A percentile compares a stretch with the other conserved stretches of the same genome.
These are phyloP conservation scores for Amaurobius ferox DNA, from an alignment of 2,888 invertebrate genomes.

Conservation along the genomic window DNA sequence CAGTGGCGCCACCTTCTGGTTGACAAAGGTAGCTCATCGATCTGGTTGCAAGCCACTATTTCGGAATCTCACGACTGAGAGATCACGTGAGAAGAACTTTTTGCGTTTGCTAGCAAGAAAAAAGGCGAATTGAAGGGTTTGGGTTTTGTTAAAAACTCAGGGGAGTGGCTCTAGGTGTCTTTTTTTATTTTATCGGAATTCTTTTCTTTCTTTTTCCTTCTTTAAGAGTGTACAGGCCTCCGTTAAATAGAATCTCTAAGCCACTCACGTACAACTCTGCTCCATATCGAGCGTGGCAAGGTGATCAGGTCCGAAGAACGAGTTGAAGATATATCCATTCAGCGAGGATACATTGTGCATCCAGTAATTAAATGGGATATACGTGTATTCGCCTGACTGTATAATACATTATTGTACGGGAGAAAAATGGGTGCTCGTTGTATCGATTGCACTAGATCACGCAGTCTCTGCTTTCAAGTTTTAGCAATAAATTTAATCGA, in stretches of 20 bases:
- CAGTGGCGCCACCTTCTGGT: conserved; percentile 42
- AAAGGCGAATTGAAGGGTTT: conserved; percentile 54
- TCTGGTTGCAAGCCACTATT: conserved; percentile 52
- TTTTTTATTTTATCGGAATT: conserved; percentile 39
- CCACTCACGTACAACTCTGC: conserved; percentile 47
- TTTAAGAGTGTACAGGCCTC: conserved; percentile 42
- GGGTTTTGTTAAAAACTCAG: conserved; percentile 68
- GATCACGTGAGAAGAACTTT: conserved; percentile 60
- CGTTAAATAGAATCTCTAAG: conserved; percentile 48
- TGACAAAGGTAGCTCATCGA: conserved; percentile 21
- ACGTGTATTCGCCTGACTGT: neutral
- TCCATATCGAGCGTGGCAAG: conserved; percentile 41
- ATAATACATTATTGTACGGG: no score
- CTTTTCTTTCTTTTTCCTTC: conserved; percentile 24
- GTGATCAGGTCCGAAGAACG: conserved; percentile 22
- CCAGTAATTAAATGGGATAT: conserved; percentile 6
- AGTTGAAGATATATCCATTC: neutral
- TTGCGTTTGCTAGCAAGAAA: conserved; percentile 35
- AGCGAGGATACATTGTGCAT: neutral
- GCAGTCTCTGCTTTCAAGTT: no score
- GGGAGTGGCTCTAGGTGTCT: conserved; percentile 42
- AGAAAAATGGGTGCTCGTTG: no score
- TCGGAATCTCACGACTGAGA: conserved; percentile 57
- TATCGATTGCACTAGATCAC: no score
- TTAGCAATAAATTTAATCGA: no score